Base-by-base conservation (phyloP, 2,888 invertebrate species). In the Seira ritae region DNA sequence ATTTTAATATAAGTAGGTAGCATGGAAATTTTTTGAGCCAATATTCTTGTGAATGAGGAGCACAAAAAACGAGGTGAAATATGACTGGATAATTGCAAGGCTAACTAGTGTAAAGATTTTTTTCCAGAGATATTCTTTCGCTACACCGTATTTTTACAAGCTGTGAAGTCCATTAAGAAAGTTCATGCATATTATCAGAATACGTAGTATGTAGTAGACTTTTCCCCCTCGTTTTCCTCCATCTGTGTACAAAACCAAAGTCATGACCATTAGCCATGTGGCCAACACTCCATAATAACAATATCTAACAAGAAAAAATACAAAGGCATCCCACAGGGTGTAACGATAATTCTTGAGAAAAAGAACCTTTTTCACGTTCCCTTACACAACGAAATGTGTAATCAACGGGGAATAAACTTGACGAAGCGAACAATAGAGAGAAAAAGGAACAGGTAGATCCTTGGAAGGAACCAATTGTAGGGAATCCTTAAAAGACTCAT, bases 251-350 rank as follows among this genome's bases (percentile, higher is more conserved):
- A 6, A 20, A 76, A 50, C 24, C 37, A 24, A 31, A 12, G 70
- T 70, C 70, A 15, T 31, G 37, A 19, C 42, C 80, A 73, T 80
- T 80, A 73, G 80, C 80, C 73, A 73, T 73, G 73, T 80, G 80
- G 80, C 50, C 73, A 37, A 37, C 24, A 20, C 24, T 60, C 1
- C 62, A 37, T 46, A 68, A 31, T 70, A 23, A 62, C 71, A 23
- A 79, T 50, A 72, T 31, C 31, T 8, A 31, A 8, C 31, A 31
- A 31, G 31, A 31, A 31, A 31, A 31, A 31, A 68, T 69, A 80
- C 73, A 80, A 74, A 74, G 80, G 69, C 74, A 80, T 80, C 80
- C 80, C 80, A 80, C 80, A 80, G 80, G 80, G 80, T 80, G 80
- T 80, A 66, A 80, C 69, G 80, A 80, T 80, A 80, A 69, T 80